Evolutionary conservation across 2,797 vertebrate species (phyloP).

Genomic region (Hyperoplus immaculatus): DNA sequence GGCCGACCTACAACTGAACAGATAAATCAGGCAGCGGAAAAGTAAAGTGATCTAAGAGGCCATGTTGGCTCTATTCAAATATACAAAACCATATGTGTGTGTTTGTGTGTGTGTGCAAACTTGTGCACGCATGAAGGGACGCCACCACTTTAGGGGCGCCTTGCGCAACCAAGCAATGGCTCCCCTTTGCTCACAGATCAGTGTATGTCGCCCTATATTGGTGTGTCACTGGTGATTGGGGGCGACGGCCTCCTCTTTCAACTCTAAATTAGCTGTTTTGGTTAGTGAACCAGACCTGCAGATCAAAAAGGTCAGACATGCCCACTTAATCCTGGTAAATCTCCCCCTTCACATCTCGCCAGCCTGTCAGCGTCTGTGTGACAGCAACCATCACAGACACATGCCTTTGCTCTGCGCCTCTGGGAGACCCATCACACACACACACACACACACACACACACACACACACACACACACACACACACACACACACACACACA

Average conservation of each 20-base stretch:
- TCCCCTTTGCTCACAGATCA: constrained; percentile 35
- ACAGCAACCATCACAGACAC: constrained; percentile 79
- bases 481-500: not conserved
- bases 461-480: too few relatives aligned
- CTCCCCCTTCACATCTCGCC: constrained; percentile 79
- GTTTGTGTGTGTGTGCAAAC: not conserved
- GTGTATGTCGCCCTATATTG: constrained; percentile 44
- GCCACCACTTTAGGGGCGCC: not conserved
- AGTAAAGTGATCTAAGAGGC: constrained; percentile 74
- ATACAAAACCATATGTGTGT: constrained; percentile 74
- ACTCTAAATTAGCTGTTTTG: constrained; percentile 84
- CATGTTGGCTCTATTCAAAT: constrained; percentile 59
- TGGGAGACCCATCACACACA: not conserved
- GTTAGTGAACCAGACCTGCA: constrained; percentile 76
- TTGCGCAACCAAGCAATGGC: constrained; percentile 5
- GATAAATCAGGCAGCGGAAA: constrained; percentile 75
- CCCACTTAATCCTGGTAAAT: constrained; percentile 84
- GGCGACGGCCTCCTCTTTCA: constrained; percentile 76
- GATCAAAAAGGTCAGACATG: constrained; percentile 85
- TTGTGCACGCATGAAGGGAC: not conserved
- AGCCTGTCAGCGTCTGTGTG: constrained; percentile 79
- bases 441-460: not conserved
- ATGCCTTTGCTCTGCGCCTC: constrained; percentile 68
- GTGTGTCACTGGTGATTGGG: constrained; percentile 69
- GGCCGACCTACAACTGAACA: constrained; percentile 65